Evolutionary conservation across 1,140 invertebrate species (phyloP).

Genomic region (Caenorhabditis brenneri): DNA sequence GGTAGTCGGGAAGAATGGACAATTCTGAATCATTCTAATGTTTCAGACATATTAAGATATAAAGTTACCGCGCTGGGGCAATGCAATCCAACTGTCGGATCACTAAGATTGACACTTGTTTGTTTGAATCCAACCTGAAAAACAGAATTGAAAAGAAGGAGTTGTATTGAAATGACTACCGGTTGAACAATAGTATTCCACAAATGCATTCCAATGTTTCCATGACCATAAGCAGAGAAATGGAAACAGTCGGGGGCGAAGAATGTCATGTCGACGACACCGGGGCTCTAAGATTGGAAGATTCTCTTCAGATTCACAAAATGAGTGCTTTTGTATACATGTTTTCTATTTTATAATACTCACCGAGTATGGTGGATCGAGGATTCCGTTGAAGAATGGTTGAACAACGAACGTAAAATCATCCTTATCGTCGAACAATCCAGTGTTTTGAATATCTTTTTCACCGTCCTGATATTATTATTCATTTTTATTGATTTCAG

Average conservation of each 20-base stretch:
- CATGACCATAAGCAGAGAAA: constrained; percentile 77
- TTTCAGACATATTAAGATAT: background rate
- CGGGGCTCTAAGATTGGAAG: background rate
- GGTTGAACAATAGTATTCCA: constrained; percentile 82
- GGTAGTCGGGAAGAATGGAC: constrained; percentile 56
- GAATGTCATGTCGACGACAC: constrained; percentile 75
- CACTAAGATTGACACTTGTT: constrained; percentile 56
- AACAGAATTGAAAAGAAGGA: no score
- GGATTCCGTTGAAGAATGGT: constrained; percentile 58
- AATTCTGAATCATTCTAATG: constrained; percentile 40
- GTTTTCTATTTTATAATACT: no score
- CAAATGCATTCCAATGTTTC: constrained; percentile 77
- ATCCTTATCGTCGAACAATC: constrained; percentile 70
- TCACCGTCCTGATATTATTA: constrained; percentile 25
- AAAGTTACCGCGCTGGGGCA: constrained; percentile 54
- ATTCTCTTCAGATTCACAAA: background rate
- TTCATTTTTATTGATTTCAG: background rate
- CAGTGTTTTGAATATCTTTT: constrained; percentile 56
- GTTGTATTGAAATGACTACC: constrained; percentile 76
- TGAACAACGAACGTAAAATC: constrained; percentile 73
- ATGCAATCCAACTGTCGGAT: constrained; percentile 40
- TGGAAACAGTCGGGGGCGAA: constrained; percentile 80
- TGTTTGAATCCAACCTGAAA: constrained; percentile 37
- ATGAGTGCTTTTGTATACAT: background rate
- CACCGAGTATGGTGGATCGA: background rate